Evolutionary conservation across 2,797 vertebrate species (phyloP).

Genomic region (Melopsittacus undulatus): DNA sequence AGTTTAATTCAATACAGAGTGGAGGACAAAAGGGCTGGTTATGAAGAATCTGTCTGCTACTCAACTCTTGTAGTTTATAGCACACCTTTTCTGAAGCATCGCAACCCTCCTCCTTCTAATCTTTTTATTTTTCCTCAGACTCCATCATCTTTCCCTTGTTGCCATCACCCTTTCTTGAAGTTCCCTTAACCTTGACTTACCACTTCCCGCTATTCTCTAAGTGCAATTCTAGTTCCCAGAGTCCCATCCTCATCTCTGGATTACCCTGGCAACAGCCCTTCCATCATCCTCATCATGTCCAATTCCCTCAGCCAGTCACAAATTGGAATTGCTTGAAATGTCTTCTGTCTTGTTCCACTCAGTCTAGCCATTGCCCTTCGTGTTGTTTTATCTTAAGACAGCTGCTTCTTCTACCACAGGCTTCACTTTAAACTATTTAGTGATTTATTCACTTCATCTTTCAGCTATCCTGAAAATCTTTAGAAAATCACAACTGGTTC

Average conservation of each 20-base stretch:
- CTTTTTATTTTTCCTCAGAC: not conserved
- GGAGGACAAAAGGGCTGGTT: not conserved
- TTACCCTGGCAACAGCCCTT: slow-evolving; percentile 46
- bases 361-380: not conserved
- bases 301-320: not conserved
- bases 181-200: slow-evolving; percentile 39
- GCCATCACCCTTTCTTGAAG: not conserved
- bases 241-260: not conserved
- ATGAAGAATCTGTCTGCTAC: not conserved
- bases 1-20: not conserved
- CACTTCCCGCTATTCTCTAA: not conserved
- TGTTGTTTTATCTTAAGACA: not conserved
- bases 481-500: not conserved
- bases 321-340: not conserved
- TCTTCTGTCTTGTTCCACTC: not conserved
- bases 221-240: not conserved
- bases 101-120: not conserved
- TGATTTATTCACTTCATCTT: not conserved
- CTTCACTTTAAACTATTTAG: not conserved
- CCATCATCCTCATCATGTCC: not conserved
- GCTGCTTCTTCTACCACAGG: not conserved
- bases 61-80: not conserved
- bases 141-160: not conserved
- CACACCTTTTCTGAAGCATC: not conserved
- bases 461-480: not conserved